Evolutionary conservation across 1,140 invertebrate genomes (phyloP).

Genomic region (Trachelipus rathkii): DNA sequence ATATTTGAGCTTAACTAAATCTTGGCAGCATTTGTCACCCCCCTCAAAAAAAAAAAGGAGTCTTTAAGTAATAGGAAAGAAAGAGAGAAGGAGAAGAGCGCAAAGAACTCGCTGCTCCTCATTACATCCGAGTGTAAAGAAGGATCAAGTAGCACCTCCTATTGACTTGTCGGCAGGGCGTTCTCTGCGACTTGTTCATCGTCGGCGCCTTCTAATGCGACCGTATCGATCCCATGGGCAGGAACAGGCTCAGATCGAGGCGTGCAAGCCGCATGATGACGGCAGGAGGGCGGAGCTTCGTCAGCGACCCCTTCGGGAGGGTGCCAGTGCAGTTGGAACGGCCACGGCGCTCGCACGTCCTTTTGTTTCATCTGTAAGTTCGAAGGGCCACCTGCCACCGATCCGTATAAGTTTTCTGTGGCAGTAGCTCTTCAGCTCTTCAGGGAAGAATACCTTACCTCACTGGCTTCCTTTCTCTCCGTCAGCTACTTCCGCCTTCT

Average conservation of each 20-base stretch:
- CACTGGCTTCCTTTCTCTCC: not conserved
- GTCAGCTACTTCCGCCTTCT: not conserved
- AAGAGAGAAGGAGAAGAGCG: no score
- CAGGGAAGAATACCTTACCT: not conserved
- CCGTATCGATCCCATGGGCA: constrained; percentile 10
- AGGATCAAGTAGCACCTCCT: not conserved
- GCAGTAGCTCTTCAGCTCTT: not conserved
- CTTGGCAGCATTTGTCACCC: no score
- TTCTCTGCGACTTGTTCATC: not conserved
- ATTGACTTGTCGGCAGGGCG: constrained; percentile 1
- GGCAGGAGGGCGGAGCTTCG: constrained; percentile 8
- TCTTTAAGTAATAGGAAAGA: no score
- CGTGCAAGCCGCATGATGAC: constrained; percentile 7
- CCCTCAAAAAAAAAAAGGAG: no score
- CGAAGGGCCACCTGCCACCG: not conserved
- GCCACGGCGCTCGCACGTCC: not conserved
- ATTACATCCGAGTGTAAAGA: not conserved
- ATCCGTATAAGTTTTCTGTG: not conserved
- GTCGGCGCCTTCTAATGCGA: constrained; percentile 4
- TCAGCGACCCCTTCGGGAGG: constrained; percentile 3
- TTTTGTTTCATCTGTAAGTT: not conserved
- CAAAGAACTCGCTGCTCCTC: not conserved
- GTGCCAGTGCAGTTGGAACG: constrained; percentile 1
- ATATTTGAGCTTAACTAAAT: no score
- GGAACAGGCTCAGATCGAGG: constrained; percentile 10